These are phyloP conservation scores for Synergus gifuensis DNA, from an alignment of 2,888 invertebrate genomes.

Conservation along the genomic window DNA sequence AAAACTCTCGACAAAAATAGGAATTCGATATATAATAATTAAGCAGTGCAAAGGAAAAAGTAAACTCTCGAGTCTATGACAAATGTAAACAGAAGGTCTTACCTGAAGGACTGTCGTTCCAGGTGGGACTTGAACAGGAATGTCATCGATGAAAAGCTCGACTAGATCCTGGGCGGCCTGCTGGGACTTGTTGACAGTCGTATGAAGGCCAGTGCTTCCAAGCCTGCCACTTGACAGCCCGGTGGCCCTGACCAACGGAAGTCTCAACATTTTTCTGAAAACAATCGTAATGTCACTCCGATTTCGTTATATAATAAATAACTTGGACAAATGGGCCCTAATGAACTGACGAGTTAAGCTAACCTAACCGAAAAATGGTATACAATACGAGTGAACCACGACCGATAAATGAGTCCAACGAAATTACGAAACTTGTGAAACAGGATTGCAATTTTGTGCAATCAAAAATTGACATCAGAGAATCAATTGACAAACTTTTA, in stretches of 20 bases:
- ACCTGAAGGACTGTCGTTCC: slow-evolving; percentile 98
- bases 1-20: neutral
- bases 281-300: slow-evolving; percentile 51
- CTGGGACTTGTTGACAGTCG: slow-evolving; percentile 70
- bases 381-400: neutral
- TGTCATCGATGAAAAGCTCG: slow-evolving; percentile 98
- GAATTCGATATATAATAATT: neutral
- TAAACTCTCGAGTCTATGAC: neutral
- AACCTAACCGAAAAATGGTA: neutral
- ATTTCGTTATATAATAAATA: slow-evolving; percentile 65
- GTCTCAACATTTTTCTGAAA: slow-evolving; percentile 84
- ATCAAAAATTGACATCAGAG: neutral
- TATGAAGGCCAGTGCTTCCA: slow-evolving; percentile 76
- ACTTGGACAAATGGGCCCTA: slow-evolving; percentile 37
- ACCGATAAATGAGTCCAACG: neutral
- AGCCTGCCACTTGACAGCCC: slow-evolving; percentile 76
- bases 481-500: neutral
- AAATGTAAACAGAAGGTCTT: slow-evolving; percentile 54
- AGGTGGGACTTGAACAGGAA: slow-evolving; percentile 94
- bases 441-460: neutral
- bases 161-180: slow-evolving; percentile 85
- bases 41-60: neutral
- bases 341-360: neutral
- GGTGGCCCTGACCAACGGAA: slow-evolving; percentile 84
- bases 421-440: neutral